Evolutionary conservation across 2,797 vertebrate genomes (phyloP).

Genomic region (Sarcophilus harrisii): DNA sequence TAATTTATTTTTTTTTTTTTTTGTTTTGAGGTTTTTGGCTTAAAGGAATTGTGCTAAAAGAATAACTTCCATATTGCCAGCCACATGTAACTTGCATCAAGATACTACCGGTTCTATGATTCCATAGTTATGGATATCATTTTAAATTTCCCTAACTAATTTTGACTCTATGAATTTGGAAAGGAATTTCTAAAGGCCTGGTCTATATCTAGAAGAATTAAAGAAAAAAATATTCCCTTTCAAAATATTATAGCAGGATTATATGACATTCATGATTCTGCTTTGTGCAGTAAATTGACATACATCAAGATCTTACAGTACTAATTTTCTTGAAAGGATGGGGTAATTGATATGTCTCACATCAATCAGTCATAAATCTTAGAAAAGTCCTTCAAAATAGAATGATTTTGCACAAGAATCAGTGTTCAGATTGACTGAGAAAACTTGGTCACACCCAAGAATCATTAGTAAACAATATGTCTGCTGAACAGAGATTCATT

Average conservation of each 20-base stretch:
- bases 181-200: background rate
- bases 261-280: background rate
- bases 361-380: background rate
- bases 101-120: background rate
- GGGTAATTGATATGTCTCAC: background rate
- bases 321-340: background rate
- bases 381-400: background rate
- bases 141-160: background rate
- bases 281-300: background rate
- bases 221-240: background rate
- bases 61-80: background rate
- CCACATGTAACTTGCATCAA: background rate
- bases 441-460: background rate
- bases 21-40: background rate
- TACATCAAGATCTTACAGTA: background rate
- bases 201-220: background rate
- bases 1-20: background rate
- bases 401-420: background rate
- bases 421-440: background rate
- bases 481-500: background rate
- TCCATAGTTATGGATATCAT: background rate
- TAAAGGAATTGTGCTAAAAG: background rate
- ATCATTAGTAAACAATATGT: background rate
- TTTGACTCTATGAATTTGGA: background rate
- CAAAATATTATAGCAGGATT: background rate